Base-by-base conservation (phyloP, 2,797 vertebrate species). In the Gephyroberyx darwinii region DNA sequence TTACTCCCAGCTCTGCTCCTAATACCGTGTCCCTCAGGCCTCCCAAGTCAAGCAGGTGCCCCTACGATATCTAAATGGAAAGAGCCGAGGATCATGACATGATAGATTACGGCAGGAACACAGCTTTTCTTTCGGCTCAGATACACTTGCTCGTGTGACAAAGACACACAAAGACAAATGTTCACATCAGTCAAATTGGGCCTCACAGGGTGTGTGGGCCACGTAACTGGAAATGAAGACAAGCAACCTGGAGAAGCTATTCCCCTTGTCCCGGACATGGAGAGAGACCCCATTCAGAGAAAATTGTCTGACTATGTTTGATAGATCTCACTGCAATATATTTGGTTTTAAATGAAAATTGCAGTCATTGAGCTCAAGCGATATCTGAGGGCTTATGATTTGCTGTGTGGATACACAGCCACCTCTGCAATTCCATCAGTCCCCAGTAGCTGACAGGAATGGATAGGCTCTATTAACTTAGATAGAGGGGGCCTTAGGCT, bases 401-500 rank as follows among this genome's bases (percentile, higher is more conserved):
- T 88, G 85, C 87, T 78, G 74, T 91, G 85, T 90, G 90, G 90
- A 90, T 90, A 90, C 90, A 85, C 77, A 85, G 77, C 85, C 84
- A 82, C 86, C 86, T 79, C 89, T 92, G 92, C 92, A 93, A 94
- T 93, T 92, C 91, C 86, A 85, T 90, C 90, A 84, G 87, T 89
- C 90, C 85, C 91, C 92, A 91, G 89, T 89, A 92, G 89, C 90
- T 94, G 94, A 94, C 93, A 93, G 90, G 88, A 94, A 95, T 93
- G 91, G 91, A 94, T 95, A 87, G 93, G 87, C 89, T 93, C 92
- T 93, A 94, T 94, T 94, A 94, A 90, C 78, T 86, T 77, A 91
- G 90, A 93, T 92, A 88, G 82, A 91, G 89, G 88, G 85, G 88
- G 87, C 92, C 90, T 80, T 63, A 47, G 92, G 93, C 90, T 86